Evolutionary conservation across 2,888 invertebrate genomes (phyloP).

Genomic region (Phania funesta): DNA sequence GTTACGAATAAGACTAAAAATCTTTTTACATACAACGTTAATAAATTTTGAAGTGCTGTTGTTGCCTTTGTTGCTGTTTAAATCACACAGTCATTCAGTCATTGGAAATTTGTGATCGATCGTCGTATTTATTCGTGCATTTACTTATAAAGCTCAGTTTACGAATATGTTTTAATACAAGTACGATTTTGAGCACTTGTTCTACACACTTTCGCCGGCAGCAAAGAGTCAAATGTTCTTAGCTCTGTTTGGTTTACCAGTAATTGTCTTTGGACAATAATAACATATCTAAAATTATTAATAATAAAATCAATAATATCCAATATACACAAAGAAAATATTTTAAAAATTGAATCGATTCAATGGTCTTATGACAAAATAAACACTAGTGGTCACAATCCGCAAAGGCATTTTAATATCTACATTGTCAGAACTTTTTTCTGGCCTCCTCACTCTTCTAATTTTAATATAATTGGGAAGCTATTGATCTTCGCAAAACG

Average conservation of each 20-base stretch:
- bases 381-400: no score
- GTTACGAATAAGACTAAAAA: slow-evolving; percentile 23
- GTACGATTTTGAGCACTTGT: not conserved
- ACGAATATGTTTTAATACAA: slow-evolving; percentile 3
- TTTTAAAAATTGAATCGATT: no score
- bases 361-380: no score
- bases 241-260: not conserved
- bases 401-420: no score
- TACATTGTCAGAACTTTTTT: no score
- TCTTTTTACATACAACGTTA: slow-evolving; percentile 60
- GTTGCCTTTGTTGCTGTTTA: slow-evolving; percentile 21
- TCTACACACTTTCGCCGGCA: not conserved
- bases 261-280: not conserved
- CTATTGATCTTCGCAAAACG: no score
- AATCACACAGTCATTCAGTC: slow-evolving; percentile 19
- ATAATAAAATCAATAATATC: no score
- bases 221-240: not conserved
- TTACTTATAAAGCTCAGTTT: slow-evolving; percentile 29
- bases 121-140: slow-evolving; percentile 9
- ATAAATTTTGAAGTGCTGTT: slow-evolving; percentile 59
- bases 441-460: no score
- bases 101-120: not conserved
- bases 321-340: no score
- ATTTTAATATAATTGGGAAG: no score
- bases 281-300: no score